Evolutionary conservation across 1,140 invertebrate genomes (phyloP).

Genomic region (Zaprionus nigranus): DNA sequence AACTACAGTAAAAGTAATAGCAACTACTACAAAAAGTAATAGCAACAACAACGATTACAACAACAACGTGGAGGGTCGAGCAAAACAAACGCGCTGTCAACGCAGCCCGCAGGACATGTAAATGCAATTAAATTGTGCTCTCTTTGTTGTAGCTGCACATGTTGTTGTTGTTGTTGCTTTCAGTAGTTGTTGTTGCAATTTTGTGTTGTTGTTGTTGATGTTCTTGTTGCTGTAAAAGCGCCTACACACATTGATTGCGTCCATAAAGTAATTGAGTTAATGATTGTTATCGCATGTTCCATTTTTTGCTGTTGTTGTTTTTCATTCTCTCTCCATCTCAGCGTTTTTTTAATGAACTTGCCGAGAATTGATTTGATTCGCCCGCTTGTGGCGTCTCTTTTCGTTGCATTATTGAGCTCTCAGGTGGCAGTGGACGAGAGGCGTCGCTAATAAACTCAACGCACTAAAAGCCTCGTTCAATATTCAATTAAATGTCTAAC

Average conservation of each 20-base stretch:
- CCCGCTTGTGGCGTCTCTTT: constrained; percentile 26
- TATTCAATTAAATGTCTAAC: constrained; percentile 73
- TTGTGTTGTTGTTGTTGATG: constrained; percentile 4
- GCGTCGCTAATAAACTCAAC: constrained; percentile 77
- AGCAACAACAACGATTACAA: constrained; percentile 18
- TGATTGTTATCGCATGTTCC: constrained; percentile 43
- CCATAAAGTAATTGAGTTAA: constrained; percentile 71
- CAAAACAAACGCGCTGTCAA: constrained; percentile 55
- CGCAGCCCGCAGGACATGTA: constrained; percentile 70
- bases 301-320: constrained; percentile 31
- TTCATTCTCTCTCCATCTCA: not conserved
- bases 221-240: constrained; percentile 10
- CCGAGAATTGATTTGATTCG: constrained; percentile 40
- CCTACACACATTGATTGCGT: constrained; percentile 61
- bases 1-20: constrained; percentile 15
- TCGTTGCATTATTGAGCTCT: constrained; percentile 72
- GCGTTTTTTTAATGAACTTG: constrained; percentile 23
- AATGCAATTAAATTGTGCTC: constrained; percentile 7
- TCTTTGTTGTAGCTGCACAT: constrained; percentile 42
- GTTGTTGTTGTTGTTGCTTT: constrained; percentile 56
- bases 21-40: constrained; percentile 27
- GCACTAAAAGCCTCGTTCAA: constrained; percentile 81
- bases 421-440: constrained; percentile 60
- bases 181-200: constrained; percentile 6
- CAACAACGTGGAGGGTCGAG: constrained; percentile 29